Conservation (phyloP, 2,888 invertebrate species). For the Theretra japonica region DNA sequence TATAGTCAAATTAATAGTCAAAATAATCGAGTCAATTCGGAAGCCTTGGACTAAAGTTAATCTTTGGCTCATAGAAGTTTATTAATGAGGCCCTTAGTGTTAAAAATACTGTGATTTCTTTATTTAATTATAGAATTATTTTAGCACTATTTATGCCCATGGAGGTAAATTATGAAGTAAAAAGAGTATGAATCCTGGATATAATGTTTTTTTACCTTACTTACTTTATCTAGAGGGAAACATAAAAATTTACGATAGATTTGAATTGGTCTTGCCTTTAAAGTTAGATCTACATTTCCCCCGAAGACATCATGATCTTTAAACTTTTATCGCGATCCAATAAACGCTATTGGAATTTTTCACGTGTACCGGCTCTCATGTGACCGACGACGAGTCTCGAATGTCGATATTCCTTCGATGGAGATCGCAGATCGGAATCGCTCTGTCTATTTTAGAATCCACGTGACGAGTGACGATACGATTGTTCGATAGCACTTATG, state of each 20-base stretch:
- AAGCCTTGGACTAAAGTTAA: too few relatives aligned
- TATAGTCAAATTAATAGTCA: too few relatives aligned
- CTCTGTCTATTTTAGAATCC: conserved; percentile 12
- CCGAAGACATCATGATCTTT: not conserved
- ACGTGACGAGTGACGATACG: conserved; percentile 9
- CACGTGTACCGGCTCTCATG: not conserved
- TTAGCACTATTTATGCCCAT: too few relatives aligned
- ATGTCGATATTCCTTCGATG: conserved; percentile 1
- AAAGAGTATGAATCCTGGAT: too few relatives aligned
- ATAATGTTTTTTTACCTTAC: too few relatives aligned
- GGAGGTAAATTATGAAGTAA: too few relatives aligned
- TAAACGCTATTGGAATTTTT: conserved; percentile 5
- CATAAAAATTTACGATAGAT: not conserved
- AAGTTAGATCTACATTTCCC: not conserved
- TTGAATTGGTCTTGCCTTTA: not conserved
- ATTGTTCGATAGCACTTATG: conserved; percentile 8
- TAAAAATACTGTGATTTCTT: too few relatives aligned
- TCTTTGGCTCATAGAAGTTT: too few relatives aligned
- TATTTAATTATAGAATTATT: too few relatives aligned
- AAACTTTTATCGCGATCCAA: not conserved
- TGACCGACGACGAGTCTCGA: conserved; percentile 5
- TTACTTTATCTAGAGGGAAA: not conserved
- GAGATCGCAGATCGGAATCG: conserved; percentile 5
- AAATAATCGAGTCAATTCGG: too few relatives aligned
- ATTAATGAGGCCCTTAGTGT: too few relatives aligned